Percentiles rank a stretch among this genome's conserved stretches.
Evolutionary conservation across 2,888 invertebrate species (phyloP).

Genomic region (Drosophila buzzatii): DNA sequence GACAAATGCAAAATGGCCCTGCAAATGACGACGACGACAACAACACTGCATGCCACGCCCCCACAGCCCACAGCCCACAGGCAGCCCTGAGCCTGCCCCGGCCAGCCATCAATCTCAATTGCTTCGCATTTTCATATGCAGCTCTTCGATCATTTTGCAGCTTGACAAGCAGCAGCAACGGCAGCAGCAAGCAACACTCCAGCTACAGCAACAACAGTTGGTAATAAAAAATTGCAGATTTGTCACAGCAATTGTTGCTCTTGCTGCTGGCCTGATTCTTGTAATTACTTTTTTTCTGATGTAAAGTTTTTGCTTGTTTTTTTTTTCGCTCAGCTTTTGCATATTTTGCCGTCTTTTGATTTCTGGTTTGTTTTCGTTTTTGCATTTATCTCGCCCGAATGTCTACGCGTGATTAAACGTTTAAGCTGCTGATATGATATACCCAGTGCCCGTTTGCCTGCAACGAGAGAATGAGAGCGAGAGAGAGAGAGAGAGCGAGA

Average conservation of each 20-base stretch:
- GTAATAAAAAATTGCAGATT: slow-evolving; percentile 77
- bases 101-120: slow-evolving; percentile 79
- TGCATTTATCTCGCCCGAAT: slow-evolving; percentile 69
- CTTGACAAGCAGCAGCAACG: slow-evolving; percentile 65
- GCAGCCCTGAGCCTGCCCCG: slow-evolving; percentile 60
- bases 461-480: neutral
- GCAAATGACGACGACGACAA: slow-evolving; percentile 61
- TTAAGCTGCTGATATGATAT: slow-evolving; percentile 76
- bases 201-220: slow-evolving; percentile 35
- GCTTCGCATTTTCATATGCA: slow-evolving; percentile 80
- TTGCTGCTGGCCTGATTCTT: slow-evolving; percentile 61
- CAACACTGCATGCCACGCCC: slow-evolving; percentile 56
- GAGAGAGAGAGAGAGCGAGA: neutral
- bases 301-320: slow-evolving; percentile 15
- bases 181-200: slow-evolving; percentile 11
- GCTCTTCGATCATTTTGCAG: slow-evolving; percentile 77
- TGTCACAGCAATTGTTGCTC: slow-evolving; percentile 72
- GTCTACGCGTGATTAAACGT: slow-evolving; percentile 79
- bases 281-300: slow-evolving; percentile 70
- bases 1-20: slow-evolving; percentile 78
- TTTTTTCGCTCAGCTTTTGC: neutral
- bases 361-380: slow-evolving; percentile 27
- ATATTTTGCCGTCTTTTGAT: slow-evolving; percentile 2
- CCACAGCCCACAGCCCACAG: slow-evolving; percentile 53
- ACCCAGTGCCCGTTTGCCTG: slow-evolving; percentile 51